phyloP scores from a whole-genome alignment of 2,888 invertebrate genomes.

The Amphipyra tragopoginis region DNA sequence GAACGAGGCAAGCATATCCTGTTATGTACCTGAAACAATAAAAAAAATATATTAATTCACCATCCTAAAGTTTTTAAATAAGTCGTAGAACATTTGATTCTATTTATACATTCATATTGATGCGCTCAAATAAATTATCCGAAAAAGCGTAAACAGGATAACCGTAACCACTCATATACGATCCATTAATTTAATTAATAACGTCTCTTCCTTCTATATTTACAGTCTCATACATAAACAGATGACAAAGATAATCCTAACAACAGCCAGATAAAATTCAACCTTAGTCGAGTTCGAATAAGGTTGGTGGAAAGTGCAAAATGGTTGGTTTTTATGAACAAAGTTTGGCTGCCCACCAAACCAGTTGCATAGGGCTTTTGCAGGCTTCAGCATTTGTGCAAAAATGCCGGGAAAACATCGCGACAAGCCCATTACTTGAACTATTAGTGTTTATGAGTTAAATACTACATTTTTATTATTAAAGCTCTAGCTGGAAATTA shows the following conservation, averaged over 20 bases:
- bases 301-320: not conserved
- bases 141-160: conserved; percentile 29
- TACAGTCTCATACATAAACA: conserved; percentile 43
- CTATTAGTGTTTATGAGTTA: conserved; percentile 26
- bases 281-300: not conserved
- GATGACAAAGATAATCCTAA: conserved; percentile 25
- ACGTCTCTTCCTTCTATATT: conserved; percentile 26
- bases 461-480: conserved; percentile 10
- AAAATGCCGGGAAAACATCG: conserved; percentile 27
- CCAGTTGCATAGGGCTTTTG: conserved; percentile 38
- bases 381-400: conserved; percentile 16
- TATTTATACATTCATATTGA: not conserved
- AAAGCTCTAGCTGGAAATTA: conserved; percentile 10
- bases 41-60: not conserved
- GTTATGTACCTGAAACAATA: conserved; percentile 45
- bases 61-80: not conserved
- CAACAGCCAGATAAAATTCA: conserved; percentile 1
- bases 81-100: too few species aligned
- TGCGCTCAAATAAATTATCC: conserved; percentile 1
- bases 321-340: conserved; percentile 20
- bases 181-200: conserved; percentile 55
- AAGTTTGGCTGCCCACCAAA: conserved; percentile 48
- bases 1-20: not conserved
- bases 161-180: conserved; percentile 33
- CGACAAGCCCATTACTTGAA: conserved; percentile 22